Evolutionary conservation across 2,113 vertebrate species (phyloP).

Genomic region (Axis porcinus): DNA sequence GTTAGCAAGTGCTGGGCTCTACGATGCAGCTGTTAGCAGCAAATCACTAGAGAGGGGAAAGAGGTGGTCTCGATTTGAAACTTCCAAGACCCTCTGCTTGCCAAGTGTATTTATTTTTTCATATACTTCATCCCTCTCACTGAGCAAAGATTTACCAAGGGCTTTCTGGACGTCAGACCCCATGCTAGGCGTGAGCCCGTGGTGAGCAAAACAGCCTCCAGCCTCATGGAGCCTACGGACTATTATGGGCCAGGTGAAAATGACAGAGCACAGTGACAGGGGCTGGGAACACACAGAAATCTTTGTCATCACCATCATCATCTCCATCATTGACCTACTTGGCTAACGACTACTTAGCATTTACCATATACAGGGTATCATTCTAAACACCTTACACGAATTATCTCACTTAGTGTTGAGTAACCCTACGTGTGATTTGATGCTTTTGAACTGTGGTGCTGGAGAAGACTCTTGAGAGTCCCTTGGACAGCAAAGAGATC

Average conservation of each 20-base stretch:
- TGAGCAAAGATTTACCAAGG: not conserved
- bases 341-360: not conserved
- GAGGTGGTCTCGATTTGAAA: not conserved
- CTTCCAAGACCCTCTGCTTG: not conserved
- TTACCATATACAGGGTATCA: not conserved
- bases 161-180: not conserved
- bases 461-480: not conserved
- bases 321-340: not conserved
- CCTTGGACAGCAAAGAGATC: not conserved
- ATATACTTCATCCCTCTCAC: not conserved
- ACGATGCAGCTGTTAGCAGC: not conserved
- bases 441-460: not conserved
- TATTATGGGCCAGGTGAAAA: not conserved
- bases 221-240: not conserved
- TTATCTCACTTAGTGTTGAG: not conserved
- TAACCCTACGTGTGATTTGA: not conserved
- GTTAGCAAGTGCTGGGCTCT: not conserved
- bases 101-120: not conserved
- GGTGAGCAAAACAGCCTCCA: not conserved
- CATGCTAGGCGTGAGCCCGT: rapidly evolving
- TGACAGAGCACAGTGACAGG: rapidly evolving
- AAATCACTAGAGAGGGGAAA: not conserved
- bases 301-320: rapidly evolving
- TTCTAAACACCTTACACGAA: not conserved
- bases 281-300: not conserved